Base-by-base conservation (phyloP, 2,888 invertebrate species). In the Smittia aterrima region DNA sequence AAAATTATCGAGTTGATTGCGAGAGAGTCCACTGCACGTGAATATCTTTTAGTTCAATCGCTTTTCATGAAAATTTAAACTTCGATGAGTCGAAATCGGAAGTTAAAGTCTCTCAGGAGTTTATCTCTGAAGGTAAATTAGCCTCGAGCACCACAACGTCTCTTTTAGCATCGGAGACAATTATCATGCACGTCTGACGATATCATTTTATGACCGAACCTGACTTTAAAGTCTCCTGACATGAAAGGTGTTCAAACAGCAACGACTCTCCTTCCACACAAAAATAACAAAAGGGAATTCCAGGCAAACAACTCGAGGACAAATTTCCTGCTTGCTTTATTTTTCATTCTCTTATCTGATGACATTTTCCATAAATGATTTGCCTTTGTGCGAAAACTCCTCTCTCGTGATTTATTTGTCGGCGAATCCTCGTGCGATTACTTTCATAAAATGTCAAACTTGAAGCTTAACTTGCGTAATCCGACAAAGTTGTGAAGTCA, bases 41-140 rank as follows among this genome's bases (percentile, higher is more conserved):
- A n/a, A 4, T 47, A 47, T 47, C 47, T n/a, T 47, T 16, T 47
- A 47, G 16, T 47, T 16, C 47, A 47, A 47, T 47, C 47, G 4
- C 3, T 47, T 47, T 3, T n/a, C 47, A n/a, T 58, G 16, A 47
- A 47, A 47, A 47, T 47, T 47, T 38, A 32, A 32, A 32, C 32
- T 32, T 32, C 32, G 9, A 6, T 32, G 32, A 32, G n/a, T n/a
- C n/a, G n/a, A n/a, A n/a, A n/a, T n/a, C n/a, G n/a, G n/a, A n/a
- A n/a, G n/a, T n/a, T n/a, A n/a, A n/a, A n/a, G n/a, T n/a, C n/a
- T n/a, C n/a, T n/a, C n/a, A n/a, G n/a, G n/a, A n/a, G n/a, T n/a
- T n/a, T n/a, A n/a, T n/a, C n/a, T 38, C 32, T 32, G 32, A 58
- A 58, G 58, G 58, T 58, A 58, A 58, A 58, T 20, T 58, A 58